Evolutionary conservation across 2,797 vertebrate genomes (phyloP).

Genomic region (Antennarius maculatus): DNA sequence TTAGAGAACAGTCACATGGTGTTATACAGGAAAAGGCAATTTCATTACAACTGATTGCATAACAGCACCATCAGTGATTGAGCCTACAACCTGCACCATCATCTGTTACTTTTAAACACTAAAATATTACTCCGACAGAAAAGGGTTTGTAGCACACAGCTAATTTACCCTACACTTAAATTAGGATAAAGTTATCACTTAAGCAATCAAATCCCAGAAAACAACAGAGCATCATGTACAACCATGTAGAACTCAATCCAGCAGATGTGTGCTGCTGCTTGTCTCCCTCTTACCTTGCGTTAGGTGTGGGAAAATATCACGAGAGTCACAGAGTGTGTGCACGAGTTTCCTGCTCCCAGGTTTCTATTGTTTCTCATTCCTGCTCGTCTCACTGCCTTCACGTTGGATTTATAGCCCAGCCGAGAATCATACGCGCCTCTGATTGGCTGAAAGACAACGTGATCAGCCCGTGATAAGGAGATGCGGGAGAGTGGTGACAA

Average conservation of each 20-base stretch:
- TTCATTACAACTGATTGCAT: background rate
- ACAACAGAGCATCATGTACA: background rate
- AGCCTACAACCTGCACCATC: background rate
- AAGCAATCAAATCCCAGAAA: background rate
- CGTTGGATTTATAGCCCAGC: slow-evolving; percentile 52
- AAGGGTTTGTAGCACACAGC: rapidly evolving
- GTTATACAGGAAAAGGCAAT: background rate
- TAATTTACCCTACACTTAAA: background rate
- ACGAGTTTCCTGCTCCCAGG: background rate
- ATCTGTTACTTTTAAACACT: background rate
- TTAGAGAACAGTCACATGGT: background rate
- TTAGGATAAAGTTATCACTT: background rate
- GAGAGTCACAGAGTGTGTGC: slow-evolving; percentile 4
- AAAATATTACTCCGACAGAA: background rate
- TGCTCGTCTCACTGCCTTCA: background rate
- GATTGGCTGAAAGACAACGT: slow-evolving; percentile 72
- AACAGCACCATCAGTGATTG: background rate
- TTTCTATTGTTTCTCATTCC: slow-evolving; percentile 68
- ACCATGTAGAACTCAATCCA: too few species aligned
- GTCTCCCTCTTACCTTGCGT: slow-evolving; percentile 51
- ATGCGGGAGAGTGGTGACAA: slow-evolving; percentile 6
- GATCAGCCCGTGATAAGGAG: slow-evolving; percentile 49
- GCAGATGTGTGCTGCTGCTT: too few species aligned
- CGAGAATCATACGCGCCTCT: slow-evolving; percentile 9
- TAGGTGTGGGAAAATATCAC: slow-evolving; percentile 55